A percentile compares a stretch with the other conserved stretches of the same genome.
Evolutionary conservation across 2,797 vertebrate species (phyloP).

Genomic region (Limnodromus scolopaceus): DNA sequence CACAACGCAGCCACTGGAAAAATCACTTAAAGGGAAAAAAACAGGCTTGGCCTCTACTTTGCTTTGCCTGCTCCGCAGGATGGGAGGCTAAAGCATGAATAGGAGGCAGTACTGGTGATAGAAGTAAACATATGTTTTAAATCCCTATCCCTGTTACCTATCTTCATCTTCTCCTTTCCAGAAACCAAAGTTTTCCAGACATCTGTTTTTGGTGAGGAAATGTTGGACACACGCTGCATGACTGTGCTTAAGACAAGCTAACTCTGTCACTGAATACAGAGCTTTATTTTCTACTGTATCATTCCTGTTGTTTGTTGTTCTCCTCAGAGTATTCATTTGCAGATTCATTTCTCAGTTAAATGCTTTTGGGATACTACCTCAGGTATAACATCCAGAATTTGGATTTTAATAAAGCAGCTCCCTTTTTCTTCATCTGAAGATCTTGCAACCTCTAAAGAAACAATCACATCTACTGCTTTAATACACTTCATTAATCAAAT

Average conservation of each 20-base stretch:
- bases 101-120: background rate
- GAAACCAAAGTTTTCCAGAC: background rate
- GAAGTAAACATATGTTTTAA: background rate
- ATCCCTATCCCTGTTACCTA: background rate
- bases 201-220: background rate
- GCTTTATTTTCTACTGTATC: background rate
- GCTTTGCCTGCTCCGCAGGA: background rate
- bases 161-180: background rate
- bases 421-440: background rate
- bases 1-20: background rate
- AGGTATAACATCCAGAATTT: background rate
- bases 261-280: background rate
- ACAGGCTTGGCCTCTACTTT: background rate
- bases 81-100: background rate
- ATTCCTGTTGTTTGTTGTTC: background rate
- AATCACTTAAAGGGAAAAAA: background rate
- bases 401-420: background rate
- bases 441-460: background rate
- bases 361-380: background rate
- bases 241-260: background rate
- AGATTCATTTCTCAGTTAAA: background rate
- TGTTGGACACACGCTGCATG: background rate
- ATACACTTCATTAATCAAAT: background rate
- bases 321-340: background rate
- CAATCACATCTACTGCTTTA: background rate